These are phyloP conservation scores for Tuberolachnus salignus DNA, from an alignment of 2,888 invertebrate genomes.

Conservation along the genomic window DNA sequence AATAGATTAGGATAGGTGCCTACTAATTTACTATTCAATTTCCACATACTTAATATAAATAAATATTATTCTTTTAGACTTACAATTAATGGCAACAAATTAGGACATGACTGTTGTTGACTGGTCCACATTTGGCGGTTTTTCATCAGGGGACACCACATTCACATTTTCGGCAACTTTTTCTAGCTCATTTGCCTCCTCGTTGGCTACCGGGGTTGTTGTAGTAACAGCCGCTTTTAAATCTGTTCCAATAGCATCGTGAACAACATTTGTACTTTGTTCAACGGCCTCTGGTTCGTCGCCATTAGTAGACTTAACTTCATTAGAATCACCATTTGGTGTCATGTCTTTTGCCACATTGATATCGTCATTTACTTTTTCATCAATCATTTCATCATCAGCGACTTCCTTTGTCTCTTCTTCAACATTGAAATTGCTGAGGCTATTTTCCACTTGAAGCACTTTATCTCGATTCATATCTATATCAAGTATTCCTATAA, in stretches of 20 bases:
- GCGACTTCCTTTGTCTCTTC: neutral
- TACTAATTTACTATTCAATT: too few species aligned
- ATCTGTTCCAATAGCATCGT: constrained; percentile 8
- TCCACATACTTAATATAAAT: too few species aligned
- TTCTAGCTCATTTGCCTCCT: constrained; percentile 10
- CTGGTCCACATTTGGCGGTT: constrained; percentile 30
- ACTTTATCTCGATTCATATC: neutral
- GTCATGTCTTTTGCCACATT: constrained; percentile 19
- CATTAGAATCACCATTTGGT: constrained; percentile 8
- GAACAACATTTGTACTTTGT: neutral
- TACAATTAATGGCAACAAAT: constrained; percentile 48
- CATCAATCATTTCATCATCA: neutral
- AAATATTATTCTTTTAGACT: constrained; percentile 13
- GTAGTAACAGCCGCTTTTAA: constrained; percentile 7
- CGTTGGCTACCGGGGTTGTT: neutral
- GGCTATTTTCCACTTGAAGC: neutral
- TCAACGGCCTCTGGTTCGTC: neutral
- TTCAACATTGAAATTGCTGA: neutral
- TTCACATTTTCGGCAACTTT: constrained; percentile 2
- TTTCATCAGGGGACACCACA: neutral
- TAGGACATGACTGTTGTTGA: constrained; percentile 39
- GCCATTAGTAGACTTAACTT: constrained; percentile 15
- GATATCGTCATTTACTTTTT: neutral
- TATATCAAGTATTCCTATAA: too few species aligned
- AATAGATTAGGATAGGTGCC: too few species aligned